A percentile compares a stretch with the other conserved stretches of the same genome.
phyloP scores from a whole-genome alignment of 2,797 vertebrate genomes.

The Aythya fuligula region DNA sequence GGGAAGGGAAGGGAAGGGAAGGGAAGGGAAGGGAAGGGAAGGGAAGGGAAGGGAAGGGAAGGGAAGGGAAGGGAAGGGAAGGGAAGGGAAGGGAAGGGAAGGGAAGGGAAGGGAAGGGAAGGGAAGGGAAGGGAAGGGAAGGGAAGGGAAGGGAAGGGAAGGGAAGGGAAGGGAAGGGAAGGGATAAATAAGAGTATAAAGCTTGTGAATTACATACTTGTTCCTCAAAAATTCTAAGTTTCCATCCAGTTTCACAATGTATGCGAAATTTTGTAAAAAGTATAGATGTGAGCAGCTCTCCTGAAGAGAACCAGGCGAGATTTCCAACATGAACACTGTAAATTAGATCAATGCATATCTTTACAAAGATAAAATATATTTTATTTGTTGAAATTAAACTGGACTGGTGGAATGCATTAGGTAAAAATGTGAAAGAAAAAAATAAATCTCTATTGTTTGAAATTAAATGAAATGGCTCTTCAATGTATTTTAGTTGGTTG shows the following conservation, averaged over 20 bases:
- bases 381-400: not conserved
- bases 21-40: not conserved
- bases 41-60: no score
- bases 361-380: not conserved
- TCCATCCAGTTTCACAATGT: not conserved
- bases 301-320: not conserved
- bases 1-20: not conserved
- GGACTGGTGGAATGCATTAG: not conserved
- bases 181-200: not conserved
- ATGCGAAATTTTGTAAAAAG: not conserved
- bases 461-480: constrained; percentile 11
- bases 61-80: no score
- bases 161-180: no score
- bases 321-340: not conserved
- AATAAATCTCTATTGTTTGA: not conserved
- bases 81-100: no score
- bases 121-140: not conserved
- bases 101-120: not conserved
- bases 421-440: not conserved
- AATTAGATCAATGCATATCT: not conserved
- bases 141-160: no score
- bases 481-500: not conserved
- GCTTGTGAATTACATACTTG: not conserved
- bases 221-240: not conserved
- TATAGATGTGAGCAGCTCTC: not conserved